Evolutionary conservation across 2,113 vertebrate species (phyloP).

Genomic region (Nestor notabilis): DNA sequence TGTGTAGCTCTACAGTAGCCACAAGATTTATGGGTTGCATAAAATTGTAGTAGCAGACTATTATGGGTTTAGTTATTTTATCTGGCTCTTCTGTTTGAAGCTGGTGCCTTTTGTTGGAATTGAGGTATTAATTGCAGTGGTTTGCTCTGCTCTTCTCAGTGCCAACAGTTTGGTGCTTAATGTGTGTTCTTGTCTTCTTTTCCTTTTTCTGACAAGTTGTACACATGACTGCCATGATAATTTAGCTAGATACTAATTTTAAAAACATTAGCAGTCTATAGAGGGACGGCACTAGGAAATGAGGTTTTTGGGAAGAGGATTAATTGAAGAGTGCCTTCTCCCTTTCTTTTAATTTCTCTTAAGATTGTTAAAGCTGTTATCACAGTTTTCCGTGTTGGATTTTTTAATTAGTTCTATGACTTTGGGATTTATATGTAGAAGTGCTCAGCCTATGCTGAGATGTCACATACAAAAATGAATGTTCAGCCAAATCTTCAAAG

Average conservation of each 20-base stretch:
- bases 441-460: not conserved
- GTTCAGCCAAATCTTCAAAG: slow-evolving; percentile 35
- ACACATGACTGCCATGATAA: not conserved
- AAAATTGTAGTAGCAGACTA: not conserved
- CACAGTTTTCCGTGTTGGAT: slow-evolving; percentile 44
- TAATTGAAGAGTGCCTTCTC: slow-evolving; percentile 30
- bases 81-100: not conserved
- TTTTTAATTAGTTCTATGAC: slow-evolving; percentile 42
- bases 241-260: not conserved
- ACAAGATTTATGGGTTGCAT: not conserved
- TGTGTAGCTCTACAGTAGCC: not conserved
- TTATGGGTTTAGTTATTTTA: not conserved
- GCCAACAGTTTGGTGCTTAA: not conserved
- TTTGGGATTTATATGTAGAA: slow-evolving; percentile 44
- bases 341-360: slow-evolving; percentile 38
- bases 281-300: not conserved
- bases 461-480: not conserved
- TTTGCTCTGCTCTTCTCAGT: not conserved
- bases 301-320: not conserved
- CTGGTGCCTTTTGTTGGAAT: not conserved
- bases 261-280: not conserved
- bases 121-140: not conserved
- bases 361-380: slow-evolving; percentile 33
- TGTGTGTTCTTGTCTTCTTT: not conserved
- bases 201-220: not conserved